A percentile compares a stretch with the other conserved stretches of the same genome.
Conservation (phyloP, 1,140 invertebrate species). For the Eriocheir sinensis region DNA sequence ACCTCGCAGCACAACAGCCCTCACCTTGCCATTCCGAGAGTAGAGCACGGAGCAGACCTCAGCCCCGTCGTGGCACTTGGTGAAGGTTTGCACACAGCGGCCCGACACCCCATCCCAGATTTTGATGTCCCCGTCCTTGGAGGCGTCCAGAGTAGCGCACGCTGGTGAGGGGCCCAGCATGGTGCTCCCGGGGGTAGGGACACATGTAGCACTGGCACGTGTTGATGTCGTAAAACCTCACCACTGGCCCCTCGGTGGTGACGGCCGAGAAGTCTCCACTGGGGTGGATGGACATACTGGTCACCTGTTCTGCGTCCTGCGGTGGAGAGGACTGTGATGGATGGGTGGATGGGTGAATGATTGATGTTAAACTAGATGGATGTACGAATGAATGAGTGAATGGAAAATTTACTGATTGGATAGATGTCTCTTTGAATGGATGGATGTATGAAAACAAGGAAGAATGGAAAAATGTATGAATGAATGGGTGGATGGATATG, state of each 20-base stretch:
- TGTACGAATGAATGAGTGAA: too few species aligned
- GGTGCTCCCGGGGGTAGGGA: slow-evolving; percentile 94
- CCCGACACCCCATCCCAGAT: slow-evolving; percentile 97
- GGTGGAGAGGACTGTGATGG: too few species aligned
- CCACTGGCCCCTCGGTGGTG: slow-evolving; percentile 91
- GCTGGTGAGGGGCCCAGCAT: slow-evolving; percentile 91
- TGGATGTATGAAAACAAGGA: too few species aligned
- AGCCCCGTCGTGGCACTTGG: slow-evolving; percentile 95
- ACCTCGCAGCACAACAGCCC: too few species aligned
- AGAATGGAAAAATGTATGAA: too few species aligned
- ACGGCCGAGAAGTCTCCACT: slow-evolving; percentile 96
- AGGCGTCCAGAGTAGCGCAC: slow-evolving; percentile 89
- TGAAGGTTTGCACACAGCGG: slow-evolving; percentile 96
- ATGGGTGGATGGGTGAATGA: too few species aligned
- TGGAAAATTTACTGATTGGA: too few species aligned
- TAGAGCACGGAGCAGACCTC: slow-evolving; percentile 97
- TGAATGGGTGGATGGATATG: too few species aligned
- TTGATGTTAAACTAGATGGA: too few species aligned
- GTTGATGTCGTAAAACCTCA: slow-evolving; percentile 96
- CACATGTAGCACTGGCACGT: slow-evolving; percentile 98
- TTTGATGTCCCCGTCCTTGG: slow-evolving; percentile 96
- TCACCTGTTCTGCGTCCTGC: slow-evolving; percentile 95
- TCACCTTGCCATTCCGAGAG: slow-evolving; percentile 97
- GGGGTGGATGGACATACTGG: slow-evolving; percentile 96
- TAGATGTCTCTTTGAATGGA: too few species aligned